Evolutionary conservation across 92 coral and sea anemone species (phyloP).

Genomic region (Heliopora coerulea): DNA sequence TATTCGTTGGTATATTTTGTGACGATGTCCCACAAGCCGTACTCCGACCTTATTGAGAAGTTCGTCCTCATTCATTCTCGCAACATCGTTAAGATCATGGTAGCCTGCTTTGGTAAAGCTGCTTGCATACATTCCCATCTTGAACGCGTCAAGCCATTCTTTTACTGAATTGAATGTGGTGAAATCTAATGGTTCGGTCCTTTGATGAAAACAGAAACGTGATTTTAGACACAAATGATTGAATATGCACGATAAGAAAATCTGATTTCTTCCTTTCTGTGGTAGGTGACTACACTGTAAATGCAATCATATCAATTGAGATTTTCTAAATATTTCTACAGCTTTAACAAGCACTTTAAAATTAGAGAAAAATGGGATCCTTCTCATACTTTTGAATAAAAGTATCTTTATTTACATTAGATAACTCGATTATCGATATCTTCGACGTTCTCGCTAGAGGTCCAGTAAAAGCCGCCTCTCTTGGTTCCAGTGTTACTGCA

Average conservation of each 20-base stretch:
- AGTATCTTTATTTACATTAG: too few relatives aligned
- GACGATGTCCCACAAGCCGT: constrained; percentile 24
- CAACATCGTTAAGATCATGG: constrained; percentile 11
- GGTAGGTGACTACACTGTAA: not conserved
- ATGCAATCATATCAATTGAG: not conserved
- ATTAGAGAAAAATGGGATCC: too few relatives aligned
- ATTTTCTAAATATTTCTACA: too few relatives aligned
- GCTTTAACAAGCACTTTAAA: not conserved
- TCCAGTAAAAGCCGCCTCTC: too few relatives aligned
- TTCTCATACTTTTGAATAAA: too few relatives aligned
- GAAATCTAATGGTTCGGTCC: constrained; percentile 25
- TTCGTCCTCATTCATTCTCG: constrained; percentile 11
- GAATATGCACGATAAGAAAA: too few relatives aligned
- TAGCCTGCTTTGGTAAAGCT: constrained; percentile 24
- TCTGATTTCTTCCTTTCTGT: not conserved
- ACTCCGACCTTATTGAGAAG: constrained; percentile 24
- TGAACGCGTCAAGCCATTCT: constrained; percentile 37
- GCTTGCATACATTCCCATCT: constrained; percentile 44
- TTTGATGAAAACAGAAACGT: not conserved
- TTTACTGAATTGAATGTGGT: constrained; percentile 27
- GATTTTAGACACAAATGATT: too few relatives aligned
- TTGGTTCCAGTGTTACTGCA: too few relatives aligned
- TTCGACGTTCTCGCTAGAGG: too few relatives aligned
- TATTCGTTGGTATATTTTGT: constrained; percentile 18
- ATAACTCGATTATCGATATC: too few relatives aligned